A percentile compares a stretch with the other conserved stretches of the same genome.
phyloP scores from a whole-genome alignment of 1,140 invertebrate genomes.

The Drosophila littoralis region DNA sequence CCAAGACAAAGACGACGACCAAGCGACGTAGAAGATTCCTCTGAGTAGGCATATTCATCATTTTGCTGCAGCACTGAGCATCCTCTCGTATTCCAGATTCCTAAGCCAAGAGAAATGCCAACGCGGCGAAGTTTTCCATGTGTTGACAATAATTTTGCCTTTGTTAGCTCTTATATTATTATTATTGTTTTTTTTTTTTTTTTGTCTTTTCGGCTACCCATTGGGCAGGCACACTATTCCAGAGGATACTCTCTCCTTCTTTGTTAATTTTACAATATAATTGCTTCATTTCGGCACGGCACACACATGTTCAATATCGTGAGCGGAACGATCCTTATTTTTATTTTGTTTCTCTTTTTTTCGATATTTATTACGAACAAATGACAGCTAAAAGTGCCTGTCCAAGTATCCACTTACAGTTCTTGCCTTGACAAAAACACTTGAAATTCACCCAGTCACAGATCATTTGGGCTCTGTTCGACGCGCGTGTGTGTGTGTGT shows the following conservation, averaged over 20 bases:
- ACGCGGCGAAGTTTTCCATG: conserved; percentile 60
- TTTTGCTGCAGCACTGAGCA: not conserved
- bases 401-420: conserved; percentile 71
- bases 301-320: conserved; percentile 34
- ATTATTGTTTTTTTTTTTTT: conserved; percentile 5
- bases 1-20: not conserved
- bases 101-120: conserved; percentile 40
- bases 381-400: conserved; percentile 63
- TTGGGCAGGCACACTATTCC: conserved; percentile 23
- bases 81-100: conserved; percentile 2
- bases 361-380: conserved; percentile 74
- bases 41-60: not conserved
- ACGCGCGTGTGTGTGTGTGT: not conserved
- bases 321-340: conserved; percentile 48
- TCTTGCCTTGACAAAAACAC: conserved; percentile 21
- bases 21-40: not conserved
- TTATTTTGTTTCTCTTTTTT: not conserved
- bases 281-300: conserved; percentile 63
- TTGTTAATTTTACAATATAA: conserved; percentile 40
- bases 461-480: conserved; percentile 31
- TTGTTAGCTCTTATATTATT: conserved; percentile 16
- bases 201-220: conserved; percentile 17
- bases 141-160: conserved; percentile 66
- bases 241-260: not conserved
- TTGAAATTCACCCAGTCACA: conserved; percentile 41